Conservation (phyloP, 2,888 invertebrate species). For the Girardia tigrina region DNA sequence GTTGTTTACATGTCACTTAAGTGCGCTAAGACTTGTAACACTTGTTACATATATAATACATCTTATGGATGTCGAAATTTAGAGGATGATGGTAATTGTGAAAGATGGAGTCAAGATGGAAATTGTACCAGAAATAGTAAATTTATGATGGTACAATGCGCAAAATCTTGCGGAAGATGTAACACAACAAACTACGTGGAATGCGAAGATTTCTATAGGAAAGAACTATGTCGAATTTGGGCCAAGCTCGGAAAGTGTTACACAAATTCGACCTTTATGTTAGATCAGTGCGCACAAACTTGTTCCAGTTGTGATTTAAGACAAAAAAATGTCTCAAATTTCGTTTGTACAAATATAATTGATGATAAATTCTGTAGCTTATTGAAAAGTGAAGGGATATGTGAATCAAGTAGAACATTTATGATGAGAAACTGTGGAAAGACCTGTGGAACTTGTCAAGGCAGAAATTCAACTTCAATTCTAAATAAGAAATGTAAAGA, state of each 20-base stretch:
- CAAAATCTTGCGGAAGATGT: conserved; percentile 13
- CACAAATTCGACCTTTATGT: background rate
- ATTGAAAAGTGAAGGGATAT: background rate
- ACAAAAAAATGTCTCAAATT: background rate
- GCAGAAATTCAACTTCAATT: background rate
- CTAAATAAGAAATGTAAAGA: background rate
- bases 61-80: background rate
- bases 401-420: background rate
- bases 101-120: background rate
- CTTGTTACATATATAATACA: background rate
- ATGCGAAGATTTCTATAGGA: background rate
- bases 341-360: background rate
- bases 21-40: background rate
- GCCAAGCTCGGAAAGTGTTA: background rate
- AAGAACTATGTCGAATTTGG: conserved; percentile 5
- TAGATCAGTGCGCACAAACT: background rate
- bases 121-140: background rate
- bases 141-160: conserved; percentile 27
- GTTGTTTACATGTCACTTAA: background rate
- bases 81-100: background rate
- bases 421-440: background rate
- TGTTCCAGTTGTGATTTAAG: background rate
- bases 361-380: background rate
- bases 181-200: background rate
- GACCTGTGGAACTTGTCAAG: background rate